Base-by-base conservation (phyloP, 2,113 vertebrate genomes). In the Glareola pratincola region DNA sequence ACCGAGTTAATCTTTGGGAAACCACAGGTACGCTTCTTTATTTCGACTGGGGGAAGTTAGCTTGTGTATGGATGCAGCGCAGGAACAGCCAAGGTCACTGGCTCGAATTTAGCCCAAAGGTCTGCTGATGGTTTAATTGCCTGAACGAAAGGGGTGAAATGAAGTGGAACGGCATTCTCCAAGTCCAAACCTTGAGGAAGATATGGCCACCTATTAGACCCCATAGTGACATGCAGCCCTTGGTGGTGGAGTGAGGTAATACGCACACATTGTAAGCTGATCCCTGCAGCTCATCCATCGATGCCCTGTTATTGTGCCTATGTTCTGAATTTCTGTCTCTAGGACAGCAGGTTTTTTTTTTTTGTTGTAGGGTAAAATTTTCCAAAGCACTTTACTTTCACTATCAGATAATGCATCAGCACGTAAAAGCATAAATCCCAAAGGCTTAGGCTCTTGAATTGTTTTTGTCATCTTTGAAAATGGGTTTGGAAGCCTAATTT, bases 1-100 rank as follows among this genome's bases (percentile, higher is more conserved):
- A 37, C 16, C n/a, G 29, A 4, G 3, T 64, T 68, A 64, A 67
- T 39, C 45, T 92, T 9, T 62, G 15, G 20, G 19, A 77, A 43
- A 63, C 3, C 18, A 43, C 3, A n/a, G 32, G 14, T 23, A 21
- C 1, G 1, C 4, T 71, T 60, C 60, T 20, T 56, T 17, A 2
- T 73, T 77, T 76, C 29, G 9, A 32, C 14, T 76, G 29, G 8
- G 57, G 13, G 32, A 66, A 66, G 19, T 79, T 14, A 62, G 3
- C 22, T 53, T 57, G 30, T n/a, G 19, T 62, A 14, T 16, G 29
- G 41, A 29, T n/a, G 36, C 9, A 24, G 21, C 4, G 32, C 34
- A 66, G 53, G 75, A 62, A 57, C 21, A 50, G 13, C 1, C 6
- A 79, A 79, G 8, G 24, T 69, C 1, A 1, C 24, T 45, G 26